Conservation (phyloP, 1,140 invertebrate genomes). For the Choristoneura fumiferana region DNA sequence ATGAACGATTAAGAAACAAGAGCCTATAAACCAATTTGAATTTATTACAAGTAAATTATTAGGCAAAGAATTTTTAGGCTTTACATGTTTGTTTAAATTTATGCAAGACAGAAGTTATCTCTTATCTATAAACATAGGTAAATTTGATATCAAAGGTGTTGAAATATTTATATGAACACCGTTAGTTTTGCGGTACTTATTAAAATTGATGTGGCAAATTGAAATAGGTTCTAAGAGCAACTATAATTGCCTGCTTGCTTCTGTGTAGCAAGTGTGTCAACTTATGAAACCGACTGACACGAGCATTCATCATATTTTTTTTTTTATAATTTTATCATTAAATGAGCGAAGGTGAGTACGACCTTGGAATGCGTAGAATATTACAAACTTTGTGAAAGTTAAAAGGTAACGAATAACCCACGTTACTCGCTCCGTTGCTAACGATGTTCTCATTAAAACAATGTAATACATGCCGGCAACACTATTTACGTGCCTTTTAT, state of each 20-base stretch:
- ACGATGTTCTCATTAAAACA: conserved; percentile 14
- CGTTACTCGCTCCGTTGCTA: conserved; percentile 13
- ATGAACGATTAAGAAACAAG: too few species aligned
- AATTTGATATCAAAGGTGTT: too few species aligned
- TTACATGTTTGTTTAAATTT: too few species aligned
- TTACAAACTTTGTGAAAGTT: conserved; percentile 16
- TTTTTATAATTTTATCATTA: conserved; percentile 16
- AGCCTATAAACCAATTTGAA: too few species aligned
- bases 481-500: neutral
- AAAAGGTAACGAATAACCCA: neutral
- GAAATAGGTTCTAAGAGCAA: too few species aligned
- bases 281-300: conserved; percentile 5
- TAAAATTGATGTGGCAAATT: too few species aligned
- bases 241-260: neutral
- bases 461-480: conserved; percentile 8
- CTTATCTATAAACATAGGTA: too few species aligned
- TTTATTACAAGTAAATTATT: too few species aligned
- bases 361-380: conserved; percentile 8
- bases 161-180: too few species aligned
- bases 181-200: too few species aligned
- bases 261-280: conserved; percentile 11
- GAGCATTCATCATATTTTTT: neutral
- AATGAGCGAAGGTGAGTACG: conserved; percentile 3
- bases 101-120: too few species aligned
- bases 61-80: too few species aligned